Conservation (phyloP, 1,140 invertebrate species). For the Brachionus rotundiformis region DNA sequence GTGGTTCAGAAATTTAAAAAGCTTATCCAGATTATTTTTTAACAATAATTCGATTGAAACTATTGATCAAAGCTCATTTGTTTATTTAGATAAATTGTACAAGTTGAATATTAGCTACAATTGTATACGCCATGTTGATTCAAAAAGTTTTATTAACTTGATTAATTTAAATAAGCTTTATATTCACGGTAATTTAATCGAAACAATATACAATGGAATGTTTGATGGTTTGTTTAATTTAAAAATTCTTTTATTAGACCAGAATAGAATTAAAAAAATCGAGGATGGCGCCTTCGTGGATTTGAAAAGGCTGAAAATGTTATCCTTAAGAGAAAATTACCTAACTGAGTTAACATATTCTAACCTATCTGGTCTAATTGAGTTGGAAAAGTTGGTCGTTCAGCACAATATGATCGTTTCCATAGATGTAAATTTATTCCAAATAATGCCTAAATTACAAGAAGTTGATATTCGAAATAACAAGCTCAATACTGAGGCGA, state of each 20-base stretch:
- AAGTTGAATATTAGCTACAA: constrained; percentile 15
- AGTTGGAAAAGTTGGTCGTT: neutral
- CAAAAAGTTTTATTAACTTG: neutral
- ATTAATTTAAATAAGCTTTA: neutral
- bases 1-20: constrained; percentile 10
- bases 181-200: neutral
- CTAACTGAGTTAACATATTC: neutral
- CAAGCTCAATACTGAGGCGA: neutral
- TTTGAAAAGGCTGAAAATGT: neutral
- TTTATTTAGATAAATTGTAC: neutral
- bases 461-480: neutral
- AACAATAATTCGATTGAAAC: neutral
- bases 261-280: neutral
- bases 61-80: neutral
- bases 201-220: neutral
- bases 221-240: neutral
- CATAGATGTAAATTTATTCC: neutral
- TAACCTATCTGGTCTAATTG: neutral
- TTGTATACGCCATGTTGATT: neutral
- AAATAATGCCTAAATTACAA: neutral
- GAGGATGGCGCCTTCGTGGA: neutral
- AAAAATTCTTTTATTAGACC: neutral
- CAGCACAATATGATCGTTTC: neutral
- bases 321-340: neutral
- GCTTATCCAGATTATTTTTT: neutral